Conservation (phyloP, 2,797 vertebrate species). For the Yasuhikotakia modesta region DNA sequence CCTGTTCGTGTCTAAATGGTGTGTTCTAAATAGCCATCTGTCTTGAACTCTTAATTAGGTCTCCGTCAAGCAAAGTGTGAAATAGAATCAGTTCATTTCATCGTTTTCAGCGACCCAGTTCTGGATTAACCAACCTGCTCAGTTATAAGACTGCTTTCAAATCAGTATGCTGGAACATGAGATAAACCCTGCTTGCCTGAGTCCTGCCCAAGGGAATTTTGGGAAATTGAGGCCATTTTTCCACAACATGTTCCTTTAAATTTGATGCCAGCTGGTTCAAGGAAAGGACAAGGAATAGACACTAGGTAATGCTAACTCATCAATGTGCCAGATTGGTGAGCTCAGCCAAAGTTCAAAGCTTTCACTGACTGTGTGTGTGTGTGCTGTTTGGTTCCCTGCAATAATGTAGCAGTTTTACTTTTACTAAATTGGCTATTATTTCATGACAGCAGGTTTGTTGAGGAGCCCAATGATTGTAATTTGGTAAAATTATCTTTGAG, state of each 20-base stretch:
- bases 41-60: slow-evolving; percentile 42
- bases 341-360: slow-evolving; percentile 54
- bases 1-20: slow-evolving; percentile 23
- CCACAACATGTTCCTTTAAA: slow-evolving; percentile 10
- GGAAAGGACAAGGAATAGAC: slow-evolving; percentile 46
- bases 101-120: slow-evolving; percentile 8
- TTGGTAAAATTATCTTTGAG: background rate
- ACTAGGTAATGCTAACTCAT: slow-evolving; percentile 21
- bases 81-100: slow-evolving; percentile 15
- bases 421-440: slow-evolving; percentile 32
- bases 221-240: slow-evolving; percentile 38
- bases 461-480: background rate
- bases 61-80: slow-evolving; percentile 37
- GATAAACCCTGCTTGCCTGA: slow-evolving; percentile 29
- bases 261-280: slow-evolving; percentile 35
- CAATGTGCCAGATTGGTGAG: slow-evolving; percentile 12
- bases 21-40: no score
- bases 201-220: slow-evolving; percentile 37
- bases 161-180: slow-evolving; percentile 36
- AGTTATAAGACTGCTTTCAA: slow-evolving; percentile 28
- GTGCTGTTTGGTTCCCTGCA: background rate
- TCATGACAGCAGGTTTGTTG: slow-evolving; percentile 15
- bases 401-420: slow-evolving; percentile 8
- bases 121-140: slow-evolving; percentile 10
- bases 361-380: background rate